phyloP scores from a whole-genome alignment of 2,113 vertebrate genomes.

The Leptobrachium leishanense region DNA sequence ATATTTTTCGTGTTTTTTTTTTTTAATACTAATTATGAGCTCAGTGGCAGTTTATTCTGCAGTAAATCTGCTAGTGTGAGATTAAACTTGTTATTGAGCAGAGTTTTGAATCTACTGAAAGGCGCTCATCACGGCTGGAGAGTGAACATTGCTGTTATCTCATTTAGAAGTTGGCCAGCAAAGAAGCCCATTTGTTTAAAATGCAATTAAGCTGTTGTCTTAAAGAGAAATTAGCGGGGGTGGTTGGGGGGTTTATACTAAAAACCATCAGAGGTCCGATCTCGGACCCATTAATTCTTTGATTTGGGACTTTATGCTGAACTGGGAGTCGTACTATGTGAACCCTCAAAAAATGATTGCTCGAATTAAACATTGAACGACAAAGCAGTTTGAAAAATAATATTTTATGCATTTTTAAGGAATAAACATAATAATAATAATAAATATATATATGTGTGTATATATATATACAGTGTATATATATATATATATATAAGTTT shows the following conservation, averaged over 20 bases:
- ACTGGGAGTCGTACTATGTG: constrained; percentile 55
- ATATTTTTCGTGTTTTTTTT: constrained; percentile 75
- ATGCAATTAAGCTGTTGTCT: constrained; percentile 90
- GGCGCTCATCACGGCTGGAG: constrained; percentile 88
- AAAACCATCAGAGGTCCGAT: constrained; percentile 81
- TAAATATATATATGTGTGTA: no score
- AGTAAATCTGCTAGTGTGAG: constrained; percentile 85
- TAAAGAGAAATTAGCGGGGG: constrained; percentile 88
- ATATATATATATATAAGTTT: no score
- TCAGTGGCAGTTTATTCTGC: constrained; percentile 82
- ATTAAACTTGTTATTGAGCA: constrained; percentile 85
- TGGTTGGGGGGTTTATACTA: constrained; percentile 79
- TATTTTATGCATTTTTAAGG: no score
- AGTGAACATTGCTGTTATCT: constrained; percentile 86
- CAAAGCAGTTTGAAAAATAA: no score
- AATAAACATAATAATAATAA: no score
- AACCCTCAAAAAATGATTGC: no score
- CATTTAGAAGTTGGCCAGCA: constrained; percentile 88
- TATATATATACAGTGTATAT: no score
- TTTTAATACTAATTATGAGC: constrained; percentile 82
- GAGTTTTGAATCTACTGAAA: constrained; percentile 84
- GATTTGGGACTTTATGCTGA: constrained; percentile 75
- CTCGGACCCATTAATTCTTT: constrained; percentile 80
- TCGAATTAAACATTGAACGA: no score
- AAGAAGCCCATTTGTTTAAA: constrained; percentile 93